Conservation (phyloP, 2,797 vertebrate species). For the Amblyopsis hoosieri region DNA sequence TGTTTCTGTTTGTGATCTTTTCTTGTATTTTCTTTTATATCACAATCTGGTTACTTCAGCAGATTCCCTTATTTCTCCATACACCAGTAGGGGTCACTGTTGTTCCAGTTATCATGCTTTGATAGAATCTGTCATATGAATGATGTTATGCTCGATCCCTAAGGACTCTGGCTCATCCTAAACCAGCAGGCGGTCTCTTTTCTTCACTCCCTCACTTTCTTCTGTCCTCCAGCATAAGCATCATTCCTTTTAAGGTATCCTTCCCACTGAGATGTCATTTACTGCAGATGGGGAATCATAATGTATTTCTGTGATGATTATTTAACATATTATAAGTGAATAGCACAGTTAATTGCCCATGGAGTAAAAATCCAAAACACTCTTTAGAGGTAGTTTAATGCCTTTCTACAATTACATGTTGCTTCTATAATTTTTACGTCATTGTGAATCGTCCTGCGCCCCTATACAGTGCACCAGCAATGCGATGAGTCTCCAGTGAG, state of each 20-base stretch:
- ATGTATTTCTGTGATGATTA: conserved; percentile 9
- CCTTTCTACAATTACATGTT: too few relatives aligned
- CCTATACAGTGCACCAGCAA: conserved; percentile 15
- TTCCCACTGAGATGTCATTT: conserved; percentile 57
- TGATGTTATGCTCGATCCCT: conserved; percentile 70
- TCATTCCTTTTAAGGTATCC: conserved; percentile 28
- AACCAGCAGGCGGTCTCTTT: conserved; percentile 68
- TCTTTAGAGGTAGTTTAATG: too few relatives aligned
- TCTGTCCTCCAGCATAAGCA: conserved; percentile 59
- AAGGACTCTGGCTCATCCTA: conserved; percentile 57
- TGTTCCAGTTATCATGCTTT: conserved; percentile 46
- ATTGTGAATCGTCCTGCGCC: conserved; percentile 11
- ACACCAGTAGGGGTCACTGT: conserved; percentile 68
- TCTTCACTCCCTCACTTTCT: conserved; percentile 42
- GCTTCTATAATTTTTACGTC: neutral
- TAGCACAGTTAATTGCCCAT: neutral
- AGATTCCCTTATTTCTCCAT: neutral
- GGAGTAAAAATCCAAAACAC: neutral
- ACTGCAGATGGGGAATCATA: conserved; percentile 15
- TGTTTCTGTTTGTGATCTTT: too few relatives aligned
- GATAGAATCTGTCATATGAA: conserved; percentile 34
- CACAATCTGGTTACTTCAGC: neutral
- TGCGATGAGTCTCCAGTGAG: conserved; percentile 40
- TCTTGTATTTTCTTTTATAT: neutral
- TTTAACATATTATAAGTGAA: neutral